Percentiles rank a stretch among this genome's conserved stretches.
Evolutionary conservation across 2,888 invertebrate species (phyloP).

Genomic region (Eupithecia vulgata): DNA sequence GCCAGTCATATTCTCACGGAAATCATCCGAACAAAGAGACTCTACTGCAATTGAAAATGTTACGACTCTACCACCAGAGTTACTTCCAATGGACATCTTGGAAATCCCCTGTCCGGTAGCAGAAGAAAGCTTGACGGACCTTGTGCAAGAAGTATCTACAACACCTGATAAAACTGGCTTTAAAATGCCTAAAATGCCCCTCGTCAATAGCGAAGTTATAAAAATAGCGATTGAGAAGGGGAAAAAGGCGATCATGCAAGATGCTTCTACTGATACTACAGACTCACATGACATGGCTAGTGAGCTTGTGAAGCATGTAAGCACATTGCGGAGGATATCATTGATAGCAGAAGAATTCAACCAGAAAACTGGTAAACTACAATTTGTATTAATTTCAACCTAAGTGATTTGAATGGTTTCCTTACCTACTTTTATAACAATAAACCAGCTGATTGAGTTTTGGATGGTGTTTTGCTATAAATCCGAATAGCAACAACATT

Average conservation of each 20-base stretch:
- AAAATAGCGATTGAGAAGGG: conserved; percentile 57
- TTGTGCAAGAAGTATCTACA: conserved; percentile 41
- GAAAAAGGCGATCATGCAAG: conserved; percentile 53
- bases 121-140: background rate
- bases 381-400: background rate
- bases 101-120: conserved; percentile 45
- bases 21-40: conserved; percentile 53
- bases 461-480: background rate
- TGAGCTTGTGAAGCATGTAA: conserved; percentile 70
- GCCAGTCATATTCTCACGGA: conserved; percentile 64
- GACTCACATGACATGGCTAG: conserved; percentile 69
- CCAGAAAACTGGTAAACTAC: conserved; percentile 71
- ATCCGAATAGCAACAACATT: background rate
- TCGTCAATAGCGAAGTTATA: conserved; percentile 67
- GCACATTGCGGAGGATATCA: conserved; percentile 73
- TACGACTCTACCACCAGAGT: conserved; percentile 69
- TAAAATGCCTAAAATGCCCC: conserved; percentile 76
- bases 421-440: background rate
- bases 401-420: background rate
- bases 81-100: conserved; percentile 61
- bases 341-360: conserved; percentile 80
- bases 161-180: conserved; percentile 46
- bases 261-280: conserved; percentile 67
- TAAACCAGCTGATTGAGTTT: background rate
- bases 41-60: conserved; percentile 58